Evolutionary conservation across 2,797 vertebrate species (phyloP), one percentile per base, ranked within the genome.

Genomic region (Enteromius anoplus): DNA sequence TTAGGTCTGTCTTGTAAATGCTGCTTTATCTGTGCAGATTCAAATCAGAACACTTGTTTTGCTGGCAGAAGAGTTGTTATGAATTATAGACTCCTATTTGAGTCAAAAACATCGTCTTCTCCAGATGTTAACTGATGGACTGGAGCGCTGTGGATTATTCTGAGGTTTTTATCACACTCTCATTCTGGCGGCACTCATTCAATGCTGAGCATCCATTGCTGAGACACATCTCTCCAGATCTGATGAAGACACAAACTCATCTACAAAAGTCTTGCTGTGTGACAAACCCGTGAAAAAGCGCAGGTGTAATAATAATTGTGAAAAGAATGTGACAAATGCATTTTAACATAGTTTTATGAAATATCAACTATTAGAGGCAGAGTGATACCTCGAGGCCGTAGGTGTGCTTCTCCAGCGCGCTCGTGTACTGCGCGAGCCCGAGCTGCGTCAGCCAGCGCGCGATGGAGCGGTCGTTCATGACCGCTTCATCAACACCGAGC

Each of bases 391-490:
- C 94, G 76, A 95, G 89, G 75, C 94, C 94, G 78, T 94, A 95
- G 86, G 91, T 94, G 88, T 93, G 92, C 3, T 85, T 90, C 86
- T 95, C 94, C 29, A 95, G 92, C 5, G 79, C 84, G 85, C 92
- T 93, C 84, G 88, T 94, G 91, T 95, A 95, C 89, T 95, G 93
- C 2, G 93, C 88, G 62, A 95, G 90, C 65, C 91, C 92, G 1
- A 94, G 92, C 88, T 93, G 92, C 70, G 64, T 90, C 83, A 95
- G 91, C 94, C 94, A 95, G 93, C 93, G 95, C 76, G 94, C 91
- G 26, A 95, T 95, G 51, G 94, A 95, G 78, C 92, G 93, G 88
- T 93, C 94, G 90, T 89, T 95, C 94, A 95, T 95, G 88, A 89
- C 40, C 40, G 40, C 40, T 9, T 40, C 40, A 40, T 40, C 9